Conservation (phyloP, 2,888 invertebrate species). For the Sesamia inferens region DNA sequence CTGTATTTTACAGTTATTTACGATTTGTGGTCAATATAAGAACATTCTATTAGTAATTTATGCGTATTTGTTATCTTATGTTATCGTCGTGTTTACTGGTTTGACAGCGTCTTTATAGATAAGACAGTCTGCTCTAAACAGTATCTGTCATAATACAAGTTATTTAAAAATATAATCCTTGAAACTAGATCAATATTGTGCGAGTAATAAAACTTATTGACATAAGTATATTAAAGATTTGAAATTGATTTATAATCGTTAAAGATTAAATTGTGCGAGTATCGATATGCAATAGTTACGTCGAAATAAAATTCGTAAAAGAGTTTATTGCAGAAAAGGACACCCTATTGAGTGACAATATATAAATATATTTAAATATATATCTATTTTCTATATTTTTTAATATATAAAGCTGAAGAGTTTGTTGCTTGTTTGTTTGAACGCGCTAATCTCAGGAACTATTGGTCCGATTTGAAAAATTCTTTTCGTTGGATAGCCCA, state of each 20-base stretch:
- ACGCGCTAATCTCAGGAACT: too few relatives aligned
- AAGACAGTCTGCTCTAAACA: conserved; percentile 66
- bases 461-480: too few relatives aligned
- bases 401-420: too few relatives aligned
- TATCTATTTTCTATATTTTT: too few relatives aligned
- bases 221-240: not conserved
- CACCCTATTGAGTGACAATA: not conserved
- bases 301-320: conserved; percentile 11
- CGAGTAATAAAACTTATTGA: not conserved
- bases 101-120: conserved; percentile 83
- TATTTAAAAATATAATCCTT: conserved; percentile 24
- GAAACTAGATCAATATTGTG: conserved; percentile 30
- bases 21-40: conserved; percentile 37
- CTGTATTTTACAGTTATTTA: conserved; percentile 20
- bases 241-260: conserved; percentile 24
- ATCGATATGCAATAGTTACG: not conserved
- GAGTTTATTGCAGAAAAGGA: too few relatives aligned
- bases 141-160: conserved; percentile 14
- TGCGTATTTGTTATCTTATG: conserved; percentile 65
- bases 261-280: conserved; percentile 14
- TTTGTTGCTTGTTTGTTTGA: too few relatives aligned
- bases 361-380: not conserved
- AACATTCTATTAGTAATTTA: conserved; percentile 52
- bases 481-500: too few relatives aligned
- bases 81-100: conserved; percentile 77